Conservation (phyloP, 2,888 invertebrate genomes). For the Ochropleura plecta region DNA sequence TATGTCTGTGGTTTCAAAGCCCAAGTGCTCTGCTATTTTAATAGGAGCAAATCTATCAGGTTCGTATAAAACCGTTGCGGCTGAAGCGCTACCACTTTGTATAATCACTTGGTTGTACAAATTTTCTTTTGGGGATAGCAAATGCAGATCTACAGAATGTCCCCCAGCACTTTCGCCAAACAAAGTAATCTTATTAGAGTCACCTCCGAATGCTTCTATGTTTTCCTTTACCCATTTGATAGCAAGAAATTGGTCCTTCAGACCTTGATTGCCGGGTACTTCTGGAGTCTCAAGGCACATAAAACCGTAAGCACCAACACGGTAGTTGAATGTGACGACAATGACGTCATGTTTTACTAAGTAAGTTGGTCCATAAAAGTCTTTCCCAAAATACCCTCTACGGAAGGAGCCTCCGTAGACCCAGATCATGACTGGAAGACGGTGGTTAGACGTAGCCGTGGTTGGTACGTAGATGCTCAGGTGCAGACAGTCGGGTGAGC, state of each 20-base stretch:
- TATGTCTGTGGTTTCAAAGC: constrained; percentile 63
- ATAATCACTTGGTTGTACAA: constrained; percentile 74
- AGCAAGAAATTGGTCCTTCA: constrained; percentile 78
- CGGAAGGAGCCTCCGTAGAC: constrained; percentile 76
- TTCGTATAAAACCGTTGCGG: constrained; percentile 64
- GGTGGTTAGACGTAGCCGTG: constrained; percentile 66
- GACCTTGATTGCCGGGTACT: constrained; percentile 79
- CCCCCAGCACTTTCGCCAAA: constrained; percentile 78
- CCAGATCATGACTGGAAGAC: constrained; percentile 77
- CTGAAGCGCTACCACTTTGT: constrained; percentile 74
- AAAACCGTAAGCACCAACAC: constrained; percentile 79
- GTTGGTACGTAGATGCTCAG: constrained; percentile 76
- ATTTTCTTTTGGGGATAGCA: constrained; percentile 71
- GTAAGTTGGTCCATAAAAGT: constrained; percentile 71
- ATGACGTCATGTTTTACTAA: constrained; percentile 77
- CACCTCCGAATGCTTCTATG: constrained; percentile 79
- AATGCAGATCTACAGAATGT: constrained; percentile 75
- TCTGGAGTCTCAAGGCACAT: constrained; percentile 77
- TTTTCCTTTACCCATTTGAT: constrained; percentile 78
- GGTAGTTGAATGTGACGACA: constrained; percentile 76
- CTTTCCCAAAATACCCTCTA: constrained; percentile 66
- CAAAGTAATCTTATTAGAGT: constrained; percentile 74
- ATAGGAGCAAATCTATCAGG: constrained; percentile 69
- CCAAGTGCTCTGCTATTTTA: constrained; percentile 71
- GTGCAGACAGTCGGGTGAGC: constrained; percentile 74